Conservation (phyloP, 1,140 invertebrate species). For the Oncopeltus fasciatus region DNA sequence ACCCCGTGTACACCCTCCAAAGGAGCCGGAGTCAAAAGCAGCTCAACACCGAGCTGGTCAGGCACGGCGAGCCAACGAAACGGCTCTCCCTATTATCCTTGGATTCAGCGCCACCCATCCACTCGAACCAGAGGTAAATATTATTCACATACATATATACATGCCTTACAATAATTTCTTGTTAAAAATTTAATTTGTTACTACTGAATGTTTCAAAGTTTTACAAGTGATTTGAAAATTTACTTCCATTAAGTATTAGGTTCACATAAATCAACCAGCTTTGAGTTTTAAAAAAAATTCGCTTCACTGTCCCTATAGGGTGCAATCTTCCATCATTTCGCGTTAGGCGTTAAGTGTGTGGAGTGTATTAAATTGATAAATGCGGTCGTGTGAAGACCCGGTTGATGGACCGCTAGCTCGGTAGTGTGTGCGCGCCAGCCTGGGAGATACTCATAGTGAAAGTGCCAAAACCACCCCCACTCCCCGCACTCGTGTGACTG, state of each 20-base stretch:
- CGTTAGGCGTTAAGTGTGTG: not conserved
- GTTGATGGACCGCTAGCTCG: no score
- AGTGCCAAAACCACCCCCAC: not conserved
- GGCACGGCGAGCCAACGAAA: slow-evolving; percentile 34
- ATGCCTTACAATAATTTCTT: not conserved
- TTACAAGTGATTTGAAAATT: not conserved
- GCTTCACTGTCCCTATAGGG: no score
- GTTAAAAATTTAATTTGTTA: not conserved
- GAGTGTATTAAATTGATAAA: not conserved
- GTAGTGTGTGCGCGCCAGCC: no score
- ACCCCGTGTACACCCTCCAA: slow-evolving; percentile 35
- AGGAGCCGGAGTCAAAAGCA: slow-evolving; percentile 54
- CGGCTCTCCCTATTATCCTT: slow-evolving; percentile 32
- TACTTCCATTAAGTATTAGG: not conserved
- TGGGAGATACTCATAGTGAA: not conserved
- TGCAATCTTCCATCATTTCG: no score
- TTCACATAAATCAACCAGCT: not conserved
- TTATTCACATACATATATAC: no score
- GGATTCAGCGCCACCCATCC: slow-evolving; percentile 20
- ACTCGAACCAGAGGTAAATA: not conserved
- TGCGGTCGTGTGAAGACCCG: not conserved
- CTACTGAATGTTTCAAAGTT: not conserved
- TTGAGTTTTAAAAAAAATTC: no score
- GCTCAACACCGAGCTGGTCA: slow-evolving; percentile 50
- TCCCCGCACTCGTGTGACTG: not conserved